Base-by-base conservation (phyloP, 2,888 invertebrate species). In the Sipha maydis region DNA sequence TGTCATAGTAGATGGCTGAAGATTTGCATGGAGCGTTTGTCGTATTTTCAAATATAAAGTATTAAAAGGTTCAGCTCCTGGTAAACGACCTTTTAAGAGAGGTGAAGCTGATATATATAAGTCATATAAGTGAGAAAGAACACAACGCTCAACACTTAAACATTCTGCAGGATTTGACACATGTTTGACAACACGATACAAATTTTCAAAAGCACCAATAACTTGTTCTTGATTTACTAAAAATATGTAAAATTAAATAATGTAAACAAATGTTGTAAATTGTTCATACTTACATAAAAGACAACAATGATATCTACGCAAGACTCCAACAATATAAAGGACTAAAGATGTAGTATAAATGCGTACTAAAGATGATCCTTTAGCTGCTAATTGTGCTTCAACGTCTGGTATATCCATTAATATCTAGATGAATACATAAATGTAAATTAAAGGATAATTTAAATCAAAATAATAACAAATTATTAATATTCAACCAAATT, bases 101-200 rank as follows among this genome's bases (percentile, higher is more conserved):
- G 94, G 93, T 79, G 94, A 95, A 91, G 98, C 98, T 3, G 96
- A 96, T 56, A 96, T 96, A 92, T 98, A 98, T 85, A 99, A 93
- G 92, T 99, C 98, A 92, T 97, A 97, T 3, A 99, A 93, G 92
- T 98, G 98, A 0, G 97, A 97, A 54, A 99, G 93, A 90, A 98
- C 97, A 92, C 98, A 98, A 90, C 99, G 94, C 92, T 99, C 98
- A 0, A 98, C 97, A 0, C 98, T 98, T 89, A 96, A 96, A 92
- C 98, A 99, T 92, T 98, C 98, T 34, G 96, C 96, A 0, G 98
- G 97, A 93, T 97, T 97, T 90, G 95, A 95, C 8, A 98, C 97
- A 91, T 98, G 97, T 91, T 97, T 97, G 67, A 98, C 97, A 21
- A 98, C 95, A 90, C 96, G 96, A 91, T 97, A 97, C 34, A 99